Evolutionary conservation across 2,888 invertebrate species (phyloP).

Genomic region (Plusia festucae): DNA sequence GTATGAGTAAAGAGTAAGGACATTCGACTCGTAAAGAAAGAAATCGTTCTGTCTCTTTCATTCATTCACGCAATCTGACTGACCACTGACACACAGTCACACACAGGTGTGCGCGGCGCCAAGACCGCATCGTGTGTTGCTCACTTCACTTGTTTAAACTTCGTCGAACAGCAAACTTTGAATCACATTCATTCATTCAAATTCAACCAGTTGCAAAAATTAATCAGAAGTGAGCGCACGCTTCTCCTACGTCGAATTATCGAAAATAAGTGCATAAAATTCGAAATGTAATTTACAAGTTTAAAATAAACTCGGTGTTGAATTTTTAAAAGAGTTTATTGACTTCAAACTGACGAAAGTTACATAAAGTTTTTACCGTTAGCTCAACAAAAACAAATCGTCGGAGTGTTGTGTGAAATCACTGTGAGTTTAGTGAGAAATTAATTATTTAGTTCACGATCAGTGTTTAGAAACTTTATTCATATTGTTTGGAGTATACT

Average conservation of each 20-base stretch:
- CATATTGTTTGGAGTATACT: slow-evolving; percentile 51
- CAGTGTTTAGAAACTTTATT: slow-evolving; percentile 58
- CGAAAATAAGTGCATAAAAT: slow-evolving; percentile 18
- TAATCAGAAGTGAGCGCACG: slow-evolving; percentile 17
- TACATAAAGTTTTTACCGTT: slow-evolving; percentile 34
- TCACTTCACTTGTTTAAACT: slow-evolving; percentile 5
- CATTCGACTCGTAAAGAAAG: neutral
- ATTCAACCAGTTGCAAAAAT: slow-evolving; percentile 43
- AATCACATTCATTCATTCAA: slow-evolving; percentile 25
- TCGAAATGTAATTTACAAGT: neutral
- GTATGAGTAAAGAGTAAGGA: neutral
- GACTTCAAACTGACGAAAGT: slow-evolving; percentile 7
- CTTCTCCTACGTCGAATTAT: slow-evolving; percentile 8
- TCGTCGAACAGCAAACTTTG: no score
- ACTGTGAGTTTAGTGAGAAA: slow-evolving; percentile 59
- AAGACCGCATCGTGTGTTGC: slow-evolving; percentile 10
- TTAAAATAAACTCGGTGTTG: slow-evolving; percentile 9
- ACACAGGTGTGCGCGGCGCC: slow-evolving; percentile 21
- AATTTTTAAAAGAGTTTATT: slow-evolving; percentile 6
- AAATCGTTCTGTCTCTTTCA: slow-evolving; percentile 18
- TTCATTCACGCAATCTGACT: no score
- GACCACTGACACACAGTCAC: slow-evolving; percentile 4
- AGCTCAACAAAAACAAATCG: slow-evolving; percentile 46
- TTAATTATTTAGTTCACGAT: slow-evolving; percentile 60
- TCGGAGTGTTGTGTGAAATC: slow-evolving; percentile 59